phyloP scores from a whole-genome alignment of 1,140 invertebrate species.

The Hypsibius dujardini region DNA sequence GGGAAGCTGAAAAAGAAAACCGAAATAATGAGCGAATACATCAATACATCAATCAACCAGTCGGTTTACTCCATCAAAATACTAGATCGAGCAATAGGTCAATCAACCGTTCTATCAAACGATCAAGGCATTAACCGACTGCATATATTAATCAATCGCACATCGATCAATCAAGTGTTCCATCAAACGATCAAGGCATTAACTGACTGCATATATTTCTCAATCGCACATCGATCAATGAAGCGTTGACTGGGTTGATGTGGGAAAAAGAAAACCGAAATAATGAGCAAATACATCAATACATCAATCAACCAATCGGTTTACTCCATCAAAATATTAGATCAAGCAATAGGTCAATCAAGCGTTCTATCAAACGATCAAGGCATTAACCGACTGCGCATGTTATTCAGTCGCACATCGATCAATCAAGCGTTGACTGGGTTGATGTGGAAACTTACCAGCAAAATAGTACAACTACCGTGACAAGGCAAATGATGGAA shows the following conservation, averaged over 20 bases:
- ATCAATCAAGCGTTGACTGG: too few relatives aligned
- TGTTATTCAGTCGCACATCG: not conserved
- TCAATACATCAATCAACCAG: constrained; percentile 3
- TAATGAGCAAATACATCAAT: constrained; percentile 16
- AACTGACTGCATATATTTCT: too few relatives aligned
- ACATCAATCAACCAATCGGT: not conserved
- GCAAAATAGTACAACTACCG: constrained; percentile 49
- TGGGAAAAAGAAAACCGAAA: constrained; percentile 46
- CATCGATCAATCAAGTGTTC: too few relatives aligned
- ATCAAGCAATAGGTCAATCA: too few relatives aligned
- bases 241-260: constrained; percentile 5
- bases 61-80: not conserved
- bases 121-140: too few relatives aligned
- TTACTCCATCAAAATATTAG: too few relatives aligned
- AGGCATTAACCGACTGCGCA: too few relatives aligned
- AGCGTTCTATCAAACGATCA: too few relatives aligned
- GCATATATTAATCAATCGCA: not conserved
- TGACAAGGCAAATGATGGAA: constrained; percentile 48
- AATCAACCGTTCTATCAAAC: too few relatives aligned
- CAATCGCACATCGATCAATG: too few relatives aligned
- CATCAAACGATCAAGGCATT: too few relatives aligned
- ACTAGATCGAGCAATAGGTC: too few relatives aligned
- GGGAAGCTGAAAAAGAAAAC: constrained; percentile 48
- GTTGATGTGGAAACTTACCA: constrained; percentile 44
- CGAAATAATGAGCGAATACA: constrained; percentile 19